phyloP scores from a whole-genome alignment of 2,888 invertebrate species.

The Hydrotaea diabolus region DNA sequence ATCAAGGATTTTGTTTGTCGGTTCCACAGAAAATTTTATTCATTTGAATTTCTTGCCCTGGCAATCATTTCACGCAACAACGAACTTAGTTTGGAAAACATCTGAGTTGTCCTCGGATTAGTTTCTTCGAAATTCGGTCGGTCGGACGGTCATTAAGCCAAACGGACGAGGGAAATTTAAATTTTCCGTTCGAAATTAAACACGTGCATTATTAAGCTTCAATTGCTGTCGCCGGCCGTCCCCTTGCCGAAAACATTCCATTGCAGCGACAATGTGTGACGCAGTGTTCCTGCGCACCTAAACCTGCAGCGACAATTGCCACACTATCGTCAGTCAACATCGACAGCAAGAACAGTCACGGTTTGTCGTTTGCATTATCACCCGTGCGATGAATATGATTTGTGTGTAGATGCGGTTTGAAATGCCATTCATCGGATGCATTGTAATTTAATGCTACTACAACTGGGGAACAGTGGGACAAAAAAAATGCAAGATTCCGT shows the following conservation, averaged over 20 bases:
- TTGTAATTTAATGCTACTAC: constrained; percentile 15
- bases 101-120: not conserved
- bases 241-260: constrained; percentile 45
- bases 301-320: not conserved
- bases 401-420: constrained; percentile 35
- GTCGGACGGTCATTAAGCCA: not conserved
- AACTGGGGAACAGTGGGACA: constrained; percentile 15
- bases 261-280: constrained; percentile 51
- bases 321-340: not conserved
- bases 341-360: constrained; percentile 25
- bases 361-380: constrained; percentile 36
- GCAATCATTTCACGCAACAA: constrained; percentile 33
- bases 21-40: not conserved
- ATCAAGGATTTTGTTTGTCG: constrained; percentile 5
- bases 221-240: constrained; percentile 16
- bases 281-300: constrained; percentile 7
- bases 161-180: not conserved
- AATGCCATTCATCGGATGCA: constrained; percentile 22
- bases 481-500: no score
- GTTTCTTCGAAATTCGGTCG: not conserved
- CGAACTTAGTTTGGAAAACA: not conserved
- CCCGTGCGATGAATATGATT: constrained; percentile 23
- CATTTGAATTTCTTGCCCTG: constrained; percentile 24
- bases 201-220: constrained; percentile 45
- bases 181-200: not conserved